phyloP scores from a whole-genome alignment of 2,888 invertebrate genomes.

The Athetis lepigone region DNA sequence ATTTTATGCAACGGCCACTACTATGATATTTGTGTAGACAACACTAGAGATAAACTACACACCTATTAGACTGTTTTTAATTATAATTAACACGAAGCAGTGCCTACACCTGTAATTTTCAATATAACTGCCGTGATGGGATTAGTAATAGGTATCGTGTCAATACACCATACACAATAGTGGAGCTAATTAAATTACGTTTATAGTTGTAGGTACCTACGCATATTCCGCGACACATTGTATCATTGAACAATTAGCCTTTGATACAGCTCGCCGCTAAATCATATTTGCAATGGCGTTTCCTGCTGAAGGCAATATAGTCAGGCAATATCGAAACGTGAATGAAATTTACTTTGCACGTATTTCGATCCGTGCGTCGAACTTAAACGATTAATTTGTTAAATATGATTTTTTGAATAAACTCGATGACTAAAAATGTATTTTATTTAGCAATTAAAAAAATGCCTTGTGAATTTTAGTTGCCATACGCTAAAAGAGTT shows the following conservation, averaged over 20 bases:
- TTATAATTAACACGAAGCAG: background rate
- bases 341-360: conserved; percentile 77
- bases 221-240: conserved; percentile 54
- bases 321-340: conserved; percentile 78
- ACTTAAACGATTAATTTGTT: conserved; percentile 29
- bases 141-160: conserved; percentile 19
- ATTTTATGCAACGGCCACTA: too few species aligned
- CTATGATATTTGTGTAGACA: too few species aligned
- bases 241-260: conserved; percentile 81
- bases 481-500: conserved; percentile 11
- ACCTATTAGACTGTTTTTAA: background rate
- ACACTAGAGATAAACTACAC: background rate
- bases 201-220: background rate
- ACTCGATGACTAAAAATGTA: background rate
- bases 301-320: conserved; percentile 80
- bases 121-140: conserved; percentile 2
- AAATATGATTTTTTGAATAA: conserved; percentile 8
- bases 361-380: conserved; percentile 65
- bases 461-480: background rate
- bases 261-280: conserved; percentile 82
- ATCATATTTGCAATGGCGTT: conserved; percentile 83
- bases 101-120: background rate
- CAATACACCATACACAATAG: conserved; percentile 30
- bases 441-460: background rate
- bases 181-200: conserved; percentile 37